A percentile compares a stretch with the other conserved stretches of the same genome.
Evolutionary conservation across 1,140 invertebrate genomes (phyloP).

Genomic region (Cyrtorhinus lividipennis): DNA sequence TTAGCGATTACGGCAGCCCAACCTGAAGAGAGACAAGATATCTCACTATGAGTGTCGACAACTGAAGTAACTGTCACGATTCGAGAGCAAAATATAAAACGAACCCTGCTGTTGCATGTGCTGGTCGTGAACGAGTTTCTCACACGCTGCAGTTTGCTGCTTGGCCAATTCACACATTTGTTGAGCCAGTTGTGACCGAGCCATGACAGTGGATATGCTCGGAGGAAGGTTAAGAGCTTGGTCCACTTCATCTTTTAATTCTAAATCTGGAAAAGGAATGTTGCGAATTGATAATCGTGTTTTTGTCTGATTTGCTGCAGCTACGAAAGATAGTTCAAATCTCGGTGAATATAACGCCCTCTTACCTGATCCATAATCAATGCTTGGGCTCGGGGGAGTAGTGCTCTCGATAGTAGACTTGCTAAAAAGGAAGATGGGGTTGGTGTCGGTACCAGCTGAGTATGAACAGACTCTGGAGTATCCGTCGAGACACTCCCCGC

Average conservation of each 20-base stretch:
- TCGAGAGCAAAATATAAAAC: not conserved
- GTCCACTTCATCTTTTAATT: constrained; percentile 61
- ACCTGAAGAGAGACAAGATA: constrained; percentile 32
- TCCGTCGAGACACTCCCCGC: constrained; percentile 71
- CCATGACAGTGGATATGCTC: constrained; percentile 63
- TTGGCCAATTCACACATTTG: constrained; percentile 64
- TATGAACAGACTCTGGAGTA: constrained; percentile 69
- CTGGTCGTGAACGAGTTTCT: constrained; percentile 79
- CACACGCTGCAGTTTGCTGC: constrained; percentile 58
- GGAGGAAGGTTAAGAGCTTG: constrained; percentile 55
- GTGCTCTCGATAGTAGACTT: constrained; percentile 48
- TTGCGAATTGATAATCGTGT: no score
- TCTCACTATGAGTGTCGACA: no score
- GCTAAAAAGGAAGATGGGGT: constrained; percentile 91
- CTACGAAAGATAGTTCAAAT: no score
- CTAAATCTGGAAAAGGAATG: constrained; percentile 46
- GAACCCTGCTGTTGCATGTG: constrained; percentile 79
- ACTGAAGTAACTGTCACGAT: no score
- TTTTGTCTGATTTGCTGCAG: no score
- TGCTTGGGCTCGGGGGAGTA: constrained; percentile 34
- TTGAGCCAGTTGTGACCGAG: constrained; percentile 64
- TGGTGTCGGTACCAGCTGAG: constrained; percentile 82
- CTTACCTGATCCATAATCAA: constrained; percentile 32
- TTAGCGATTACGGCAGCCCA: constrained; percentile 92
- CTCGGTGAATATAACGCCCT: no score